Evolutionary conservation across 1,140 invertebrate species (phyloP), one percentile per base, ranked within the genome.

Genomic region (Lepidurus packardi): DNA sequence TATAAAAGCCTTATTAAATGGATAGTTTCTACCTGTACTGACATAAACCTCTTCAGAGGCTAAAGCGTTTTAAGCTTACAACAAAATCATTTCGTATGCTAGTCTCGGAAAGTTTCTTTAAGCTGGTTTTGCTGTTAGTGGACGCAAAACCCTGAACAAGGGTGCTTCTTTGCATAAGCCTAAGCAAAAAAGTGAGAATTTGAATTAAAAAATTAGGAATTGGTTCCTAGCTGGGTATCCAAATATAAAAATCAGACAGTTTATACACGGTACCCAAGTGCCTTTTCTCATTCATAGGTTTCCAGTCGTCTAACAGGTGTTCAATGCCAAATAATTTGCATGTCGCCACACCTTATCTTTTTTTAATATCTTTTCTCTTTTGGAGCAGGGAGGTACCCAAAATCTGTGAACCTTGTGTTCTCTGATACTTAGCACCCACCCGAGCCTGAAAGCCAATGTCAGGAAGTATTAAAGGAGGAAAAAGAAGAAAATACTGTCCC

Each of bases 371-470:
- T 34, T 34, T 3, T 34, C 34, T 34, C 34, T 34, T 34, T 2
- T 34, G 9, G 21, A 21, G 21, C 53, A 65, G 53, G 53, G 53
- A 65, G 53, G 8, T 21, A 7, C 53, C n/a, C 53, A 65, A 65
- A 65, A 65, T 9, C 53, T 65, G 16, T 21, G 6, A n/a, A 65
- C 53, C 53, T 65, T 13, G 53, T 9, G 53, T 65, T 11, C 45
- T 47, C 45, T 65, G 16, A 13, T 13, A 65, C 53, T 65, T 65
- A 65, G 53, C 53, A 65, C 53, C 53, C 53, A 65, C 53, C 53
- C 21, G 21, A 65, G 53, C 53, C 53, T 65, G 53, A 9, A 65
- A 65, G 53, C 53, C 53, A 21, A n/a, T 21, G 53, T 21, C 53
- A 65, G 53, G 53, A 65, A 65, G 53, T 65, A 13, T 16, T 13